Evolutionary conservation across 2,113 vertebrate species (phyloP).

Genomic region (Ictalurus furcatus): DNA sequence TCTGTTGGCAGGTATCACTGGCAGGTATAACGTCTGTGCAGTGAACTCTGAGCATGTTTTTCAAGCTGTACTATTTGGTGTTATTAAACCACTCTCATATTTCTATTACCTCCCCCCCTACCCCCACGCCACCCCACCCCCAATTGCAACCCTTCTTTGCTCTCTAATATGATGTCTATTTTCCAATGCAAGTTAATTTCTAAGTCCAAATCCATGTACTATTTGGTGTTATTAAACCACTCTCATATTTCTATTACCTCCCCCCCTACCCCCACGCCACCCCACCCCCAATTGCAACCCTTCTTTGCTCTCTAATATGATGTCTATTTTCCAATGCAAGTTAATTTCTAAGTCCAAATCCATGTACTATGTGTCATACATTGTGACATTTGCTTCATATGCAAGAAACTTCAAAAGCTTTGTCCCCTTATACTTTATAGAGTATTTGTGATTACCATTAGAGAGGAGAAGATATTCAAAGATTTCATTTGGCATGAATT

Average conservation of each 20-base stretch:
- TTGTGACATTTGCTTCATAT: neutral
- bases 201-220: neutral
- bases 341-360: neutral
- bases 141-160: constrained; percentile 9
- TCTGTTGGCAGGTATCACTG: constrained; percentile 25
- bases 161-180: constrained; percentile 34
- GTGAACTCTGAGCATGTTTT: constrained; percentile 19
- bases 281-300: constrained; percentile 6
- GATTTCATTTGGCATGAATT: neutral
- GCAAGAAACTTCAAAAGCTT: neutral
- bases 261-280: too few relatives aligned
- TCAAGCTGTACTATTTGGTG: constrained; percentile 33
- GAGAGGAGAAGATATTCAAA: neutral
- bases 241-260: constrained; percentile 26
- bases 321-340: neutral
- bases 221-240: constrained; percentile 11
- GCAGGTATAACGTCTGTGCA: constrained; percentile 10
- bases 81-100: constrained; percentile 4
- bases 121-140: too few relatives aligned
- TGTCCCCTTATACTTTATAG: neutral
- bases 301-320: constrained; percentile 21
- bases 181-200: neutral
- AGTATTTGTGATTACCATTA: neutral
- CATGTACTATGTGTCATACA: neutral
- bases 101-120: too few relatives aligned